Evolutionary conservation across 2,888 invertebrate genomes (phyloP).

Genomic region (Plebejus melissa): DNA sequence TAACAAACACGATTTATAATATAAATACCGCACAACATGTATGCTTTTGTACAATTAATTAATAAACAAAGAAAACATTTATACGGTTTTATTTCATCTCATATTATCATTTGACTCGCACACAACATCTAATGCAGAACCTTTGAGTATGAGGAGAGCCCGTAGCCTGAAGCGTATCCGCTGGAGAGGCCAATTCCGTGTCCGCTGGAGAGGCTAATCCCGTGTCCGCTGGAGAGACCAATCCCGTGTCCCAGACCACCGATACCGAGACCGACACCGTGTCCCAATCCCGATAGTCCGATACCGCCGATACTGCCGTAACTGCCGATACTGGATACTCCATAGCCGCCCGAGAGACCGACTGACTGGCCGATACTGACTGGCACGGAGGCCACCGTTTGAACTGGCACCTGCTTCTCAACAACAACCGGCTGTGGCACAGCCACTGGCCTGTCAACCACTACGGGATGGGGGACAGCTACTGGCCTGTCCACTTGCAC

Average conservation of each 20-base stretch:
- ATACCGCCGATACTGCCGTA: conserved; percentile 27
- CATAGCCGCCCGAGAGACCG: conserved; percentile 27
- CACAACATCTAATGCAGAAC: conserved; percentile 38
- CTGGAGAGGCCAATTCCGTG: conserved; percentile 30
- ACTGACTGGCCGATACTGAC: conserved; percentile 24
- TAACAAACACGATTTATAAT: not conserved
- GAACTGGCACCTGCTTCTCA: conserved; percentile 51
- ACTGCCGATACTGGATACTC: conserved; percentile 23
- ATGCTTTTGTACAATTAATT: conserved; percentile 23
- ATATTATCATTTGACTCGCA: conserved; percentile 41
- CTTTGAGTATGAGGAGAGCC: conserved; percentile 38
- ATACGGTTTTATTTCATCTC: conserved; percentile 33
- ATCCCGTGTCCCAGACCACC: conserved; percentile 9
- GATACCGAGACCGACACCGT: not conserved
- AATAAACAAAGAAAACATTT: conserved; percentile 26
- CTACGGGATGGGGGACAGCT: conserved; percentile 49
- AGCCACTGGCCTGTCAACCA: conserved; percentile 52
- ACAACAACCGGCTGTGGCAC: conserved; percentile 62
- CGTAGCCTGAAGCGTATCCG: conserved; percentile 31
- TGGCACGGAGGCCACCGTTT: conserved; percentile 37
- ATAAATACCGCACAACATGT: not conserved
- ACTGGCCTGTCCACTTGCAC: conserved; percentile 78
- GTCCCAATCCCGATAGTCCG: not conserved
- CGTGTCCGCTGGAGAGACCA: conserved; percentile 25
- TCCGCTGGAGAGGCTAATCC: conserved; percentile 31